These are phyloP conservation scores for Drosophila busckii DNA, from an alignment of 1,140 invertebrate genomes.

Conservation along the genomic window DNA sequence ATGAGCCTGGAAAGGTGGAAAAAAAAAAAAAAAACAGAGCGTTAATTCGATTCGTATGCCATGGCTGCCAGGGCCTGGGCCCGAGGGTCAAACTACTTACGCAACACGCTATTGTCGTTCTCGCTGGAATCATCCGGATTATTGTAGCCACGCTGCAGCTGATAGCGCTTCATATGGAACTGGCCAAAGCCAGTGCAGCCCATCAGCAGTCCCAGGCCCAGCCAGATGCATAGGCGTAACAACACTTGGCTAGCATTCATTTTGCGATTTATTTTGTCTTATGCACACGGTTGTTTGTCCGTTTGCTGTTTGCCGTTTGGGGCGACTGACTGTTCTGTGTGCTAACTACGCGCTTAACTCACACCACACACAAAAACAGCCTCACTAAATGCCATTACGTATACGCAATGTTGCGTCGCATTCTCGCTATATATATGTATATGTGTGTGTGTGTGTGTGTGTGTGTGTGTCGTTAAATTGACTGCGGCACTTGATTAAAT, in stretches of 20 bases:
- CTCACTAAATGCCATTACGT: slow-evolving; percentile 45
- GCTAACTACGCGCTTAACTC: slow-evolving; percentile 66
- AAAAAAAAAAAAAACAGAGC: no score
- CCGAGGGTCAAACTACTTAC: no score
- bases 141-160: slow-evolving; percentile 61
- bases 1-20: slow-evolving; percentile 46
- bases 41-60: no score
- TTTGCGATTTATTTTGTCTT: no score
- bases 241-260: slow-evolving; percentile 38
- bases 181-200: slow-evolving; percentile 58
- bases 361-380: slow-evolving; percentile 35
- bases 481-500: slow-evolving; percentile 67
- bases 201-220: slow-evolving; percentile 31
- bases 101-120: slow-evolving; percentile 59
- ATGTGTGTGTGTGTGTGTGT: slow-evolving; percentile 12
- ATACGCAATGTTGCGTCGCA: slow-evolving; percentile 52
- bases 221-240: slow-evolving; percentile 31
- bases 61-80: no score
- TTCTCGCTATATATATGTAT: slow-evolving; percentile 1
- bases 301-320: slow-evolving; percentile 14
- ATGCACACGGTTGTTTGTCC: slow-evolving; percentile 5
- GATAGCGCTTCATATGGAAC: slow-evolving; percentile 73
- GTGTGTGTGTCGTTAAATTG: slow-evolving; percentile 47
- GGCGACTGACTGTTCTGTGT: slow-evolving; percentile 47
- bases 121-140: slow-evolving; percentile 59